Percentiles rank a stretch among this genome's conserved stretches.
These are phyloP conservation scores for Hydropsyche tenuis DNA, from an alignment of 1,140 invertebrate species.

Conservation along the genomic window DNA sequence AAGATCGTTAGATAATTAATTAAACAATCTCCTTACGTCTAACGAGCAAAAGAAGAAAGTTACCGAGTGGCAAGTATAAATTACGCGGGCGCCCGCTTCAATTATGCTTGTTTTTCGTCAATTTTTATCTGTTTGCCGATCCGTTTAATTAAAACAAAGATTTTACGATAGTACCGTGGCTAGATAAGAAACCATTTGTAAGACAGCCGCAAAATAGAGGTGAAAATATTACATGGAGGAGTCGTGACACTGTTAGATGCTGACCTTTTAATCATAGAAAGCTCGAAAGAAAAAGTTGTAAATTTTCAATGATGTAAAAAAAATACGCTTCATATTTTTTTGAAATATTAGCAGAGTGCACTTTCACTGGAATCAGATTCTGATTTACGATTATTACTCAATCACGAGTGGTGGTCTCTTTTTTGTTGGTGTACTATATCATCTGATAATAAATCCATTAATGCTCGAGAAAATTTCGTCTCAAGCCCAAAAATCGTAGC, in stretches of 20 bases:
- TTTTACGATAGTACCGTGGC: no score
- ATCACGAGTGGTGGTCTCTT: no score
- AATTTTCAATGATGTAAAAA: background rate
- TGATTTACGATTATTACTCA: no score
- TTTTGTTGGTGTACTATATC: no score
- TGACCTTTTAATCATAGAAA: conserved; percentile 1
- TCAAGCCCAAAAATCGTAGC: no score
- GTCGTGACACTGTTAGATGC: background rate
- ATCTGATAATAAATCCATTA: no score
- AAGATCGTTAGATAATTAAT: conserved; percentile 32
- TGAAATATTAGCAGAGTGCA: background rate
- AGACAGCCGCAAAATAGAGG: no score
- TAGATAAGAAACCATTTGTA: no score
- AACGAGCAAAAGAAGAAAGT: conserved; percentile 18
- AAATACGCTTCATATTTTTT: background rate
- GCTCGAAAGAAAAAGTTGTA: background rate
- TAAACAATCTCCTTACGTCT: conserved; percentile 19
- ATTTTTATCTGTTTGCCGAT: background rate
- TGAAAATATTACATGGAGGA: background rate
- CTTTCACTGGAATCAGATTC: background rate
- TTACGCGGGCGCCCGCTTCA: background rate
- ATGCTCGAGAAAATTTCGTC: no score
- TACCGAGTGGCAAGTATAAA: conserved; percentile 12
- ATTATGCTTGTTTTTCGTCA: conserved; percentile 6
- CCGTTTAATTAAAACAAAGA: no score